Percentiles rank a stretch among this genome's conserved stretches.
phyloP scores from a whole-genome alignment of 1,140 invertebrate genomes.

The Platorchestia sp. region DNA sequence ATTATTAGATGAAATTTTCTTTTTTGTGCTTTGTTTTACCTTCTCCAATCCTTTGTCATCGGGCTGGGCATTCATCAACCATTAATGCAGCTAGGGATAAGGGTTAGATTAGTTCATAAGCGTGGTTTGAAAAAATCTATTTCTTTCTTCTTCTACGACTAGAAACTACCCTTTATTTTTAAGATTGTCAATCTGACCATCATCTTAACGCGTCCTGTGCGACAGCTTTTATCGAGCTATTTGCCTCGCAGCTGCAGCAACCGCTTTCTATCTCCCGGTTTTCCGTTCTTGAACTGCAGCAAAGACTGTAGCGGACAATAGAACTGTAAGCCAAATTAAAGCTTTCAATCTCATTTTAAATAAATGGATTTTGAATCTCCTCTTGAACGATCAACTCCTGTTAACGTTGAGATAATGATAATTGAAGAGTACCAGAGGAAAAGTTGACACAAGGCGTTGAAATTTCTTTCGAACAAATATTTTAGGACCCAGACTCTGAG shows the following conservation, averaged over 20 bases:
- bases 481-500: neutral
- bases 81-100: neutral
- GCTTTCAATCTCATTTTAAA: neutral
- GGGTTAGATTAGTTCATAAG: neutral
- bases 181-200: neutral
- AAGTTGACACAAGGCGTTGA: neutral
- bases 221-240: neutral
- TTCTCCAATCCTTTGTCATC: neutral
- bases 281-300: neutral
- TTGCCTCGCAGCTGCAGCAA: too few relatives aligned
- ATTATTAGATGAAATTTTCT: neutral
- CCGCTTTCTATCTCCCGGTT: neutral
- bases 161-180: neutral
- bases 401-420: neutral
- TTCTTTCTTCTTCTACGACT: neutral
- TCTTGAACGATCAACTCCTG: neutral
- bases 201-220: neutral
- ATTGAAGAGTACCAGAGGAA: neutral
- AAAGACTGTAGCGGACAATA: neutral
- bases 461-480: neutral
- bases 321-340: neutral
- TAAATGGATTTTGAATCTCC: neutral
- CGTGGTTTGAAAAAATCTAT: neutral
- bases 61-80: neutral
- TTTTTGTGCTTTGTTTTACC: neutral